phyloP scores from a whole-genome alignment of 1,140 invertebrate genomes.

The Carposina sasakii region DNA sequence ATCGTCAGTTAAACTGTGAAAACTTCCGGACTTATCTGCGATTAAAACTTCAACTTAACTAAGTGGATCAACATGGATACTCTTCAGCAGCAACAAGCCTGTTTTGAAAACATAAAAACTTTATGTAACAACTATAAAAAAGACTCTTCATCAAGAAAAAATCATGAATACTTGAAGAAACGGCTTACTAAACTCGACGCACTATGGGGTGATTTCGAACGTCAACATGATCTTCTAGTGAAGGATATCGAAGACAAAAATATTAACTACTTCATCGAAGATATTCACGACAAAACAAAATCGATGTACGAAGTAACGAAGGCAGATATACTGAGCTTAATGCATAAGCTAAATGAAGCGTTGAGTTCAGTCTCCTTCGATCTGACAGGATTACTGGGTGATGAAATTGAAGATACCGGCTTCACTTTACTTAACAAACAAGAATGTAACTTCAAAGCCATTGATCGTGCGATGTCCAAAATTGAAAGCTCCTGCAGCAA shows the following conservation, averaged over 20 bases:
- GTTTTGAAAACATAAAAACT: slow-evolving; percentile 6
- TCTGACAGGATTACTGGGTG: not conserved
- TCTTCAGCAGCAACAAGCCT: not conserved
- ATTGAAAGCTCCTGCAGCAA: not conserved
- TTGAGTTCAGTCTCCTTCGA: not conserved
- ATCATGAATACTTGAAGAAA: not conserved
- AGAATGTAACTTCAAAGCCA: slow-evolving; percentile 4
- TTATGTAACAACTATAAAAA: slow-evolving; percentile 5
- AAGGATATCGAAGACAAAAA: not conserved
- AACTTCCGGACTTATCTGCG: no score
- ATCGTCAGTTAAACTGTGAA: no score
- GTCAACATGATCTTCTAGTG: not conserved
- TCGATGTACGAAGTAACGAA: not conserved
- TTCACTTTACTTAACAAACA: not conserved
- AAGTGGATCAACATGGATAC: slow-evolving; percentile 1
- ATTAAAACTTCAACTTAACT: no score
- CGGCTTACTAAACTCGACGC: not conserved
- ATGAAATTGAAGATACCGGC: not conserved
- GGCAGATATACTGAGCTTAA: not conserved
- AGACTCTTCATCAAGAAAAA: not conserved
- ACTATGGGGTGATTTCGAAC: not conserved
- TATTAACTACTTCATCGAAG: not conserved
- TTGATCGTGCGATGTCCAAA: slow-evolving; percentile 3
- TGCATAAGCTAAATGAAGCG: not conserved
- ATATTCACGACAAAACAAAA: slow-evolving; percentile 3